These are phyloP conservation scores for Pollenia amentaria DNA, from an alignment of 2,888 invertebrate species.

Conservation along the genomic window DNA sequence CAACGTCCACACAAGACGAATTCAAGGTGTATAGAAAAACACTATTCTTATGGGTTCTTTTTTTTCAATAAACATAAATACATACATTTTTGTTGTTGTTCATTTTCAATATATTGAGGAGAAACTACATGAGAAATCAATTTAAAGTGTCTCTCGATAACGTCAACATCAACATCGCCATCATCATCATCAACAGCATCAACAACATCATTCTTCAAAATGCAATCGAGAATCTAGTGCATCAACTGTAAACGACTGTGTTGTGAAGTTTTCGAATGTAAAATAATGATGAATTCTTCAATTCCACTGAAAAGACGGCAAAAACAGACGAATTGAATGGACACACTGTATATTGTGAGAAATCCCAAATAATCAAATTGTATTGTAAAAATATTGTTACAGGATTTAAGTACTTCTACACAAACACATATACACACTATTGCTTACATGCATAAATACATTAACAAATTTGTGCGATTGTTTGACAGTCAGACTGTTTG, in stretches of 20 bases:
- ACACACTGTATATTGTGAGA: conserved; percentile 30
- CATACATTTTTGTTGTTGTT: conserved; percentile 2
- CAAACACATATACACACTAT: neutral
- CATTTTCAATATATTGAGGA: conserved; percentile 48
- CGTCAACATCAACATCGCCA: conserved; percentile 78
- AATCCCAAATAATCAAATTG: conserved; percentile 51
- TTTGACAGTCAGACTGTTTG: conserved; percentile 12
- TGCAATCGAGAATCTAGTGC: conserved; percentile 72
- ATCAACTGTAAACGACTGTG: conserved; percentile 26
- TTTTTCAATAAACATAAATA: neutral
- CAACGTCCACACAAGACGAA: conserved; percentile 65
- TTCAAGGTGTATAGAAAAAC: conserved; percentile 60
- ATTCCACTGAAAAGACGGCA: conserved; percentile 79
- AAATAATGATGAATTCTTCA: conserved; percentile 77
- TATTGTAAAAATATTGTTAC: conserved; percentile 62
- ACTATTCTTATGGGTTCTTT: conserved; percentile 39
- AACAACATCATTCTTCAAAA: conserved; percentile 76
- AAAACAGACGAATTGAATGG: conserved; percentile 33
- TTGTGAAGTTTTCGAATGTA: conserved; percentile 47
- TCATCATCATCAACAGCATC: conserved; percentile 39
- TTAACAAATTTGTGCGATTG: conserved; percentile 58
- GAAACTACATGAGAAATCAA: conserved; percentile 75
- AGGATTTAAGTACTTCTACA: conserved; percentile 45
- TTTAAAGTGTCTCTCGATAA: conserved; percentile 81
- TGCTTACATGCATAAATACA: neutral